phyloP scores from a whole-genome alignment of 1,140 invertebrate genomes.

The Papilio glaucus region DNA sequence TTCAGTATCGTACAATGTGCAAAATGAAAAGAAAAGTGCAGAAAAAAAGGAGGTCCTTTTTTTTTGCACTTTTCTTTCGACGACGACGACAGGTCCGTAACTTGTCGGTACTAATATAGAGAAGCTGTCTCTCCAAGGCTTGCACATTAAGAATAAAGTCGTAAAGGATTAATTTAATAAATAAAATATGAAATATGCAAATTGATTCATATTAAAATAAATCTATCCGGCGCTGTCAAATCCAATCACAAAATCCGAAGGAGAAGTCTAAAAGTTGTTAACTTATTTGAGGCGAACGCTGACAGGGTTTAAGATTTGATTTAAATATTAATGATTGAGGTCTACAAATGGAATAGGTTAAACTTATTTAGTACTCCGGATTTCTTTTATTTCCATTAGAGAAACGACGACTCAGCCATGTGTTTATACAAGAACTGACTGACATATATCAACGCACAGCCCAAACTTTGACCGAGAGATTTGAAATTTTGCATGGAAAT shows the following conservation, averaged over 20 bases:
- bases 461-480: too few relatives aligned
- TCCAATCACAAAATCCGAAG: constrained; percentile 9
- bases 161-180: constrained; percentile 6
- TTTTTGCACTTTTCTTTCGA: too few relatives aligned
- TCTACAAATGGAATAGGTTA: constrained; percentile 6
- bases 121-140: too few relatives aligned
- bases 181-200: constrained; percentile 17
- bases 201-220: constrained; percentile 4
- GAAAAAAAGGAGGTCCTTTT: too few relatives aligned
- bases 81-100: too few relatives aligned
- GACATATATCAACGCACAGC: background rate
- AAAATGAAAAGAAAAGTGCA: too few relatives aligned
- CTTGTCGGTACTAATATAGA: too few relatives aligned
- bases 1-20: too few relatives aligned
- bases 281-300: constrained; percentile 8
- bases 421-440: background rate
- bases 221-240: constrained; percentile 12
- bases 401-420: background rate
- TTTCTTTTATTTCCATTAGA: background rate
- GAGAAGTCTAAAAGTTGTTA: background rate
- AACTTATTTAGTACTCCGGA: background rate
- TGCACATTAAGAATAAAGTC: background rate
- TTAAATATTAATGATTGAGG: constrained; percentile 14
- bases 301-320: constrained; percentile 22
- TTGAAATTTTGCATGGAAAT: too few relatives aligned